phyloP scores from a whole-genome alignment of 2,113 vertebrate species.

The Nothocercus nigrocapillus region DNA sequence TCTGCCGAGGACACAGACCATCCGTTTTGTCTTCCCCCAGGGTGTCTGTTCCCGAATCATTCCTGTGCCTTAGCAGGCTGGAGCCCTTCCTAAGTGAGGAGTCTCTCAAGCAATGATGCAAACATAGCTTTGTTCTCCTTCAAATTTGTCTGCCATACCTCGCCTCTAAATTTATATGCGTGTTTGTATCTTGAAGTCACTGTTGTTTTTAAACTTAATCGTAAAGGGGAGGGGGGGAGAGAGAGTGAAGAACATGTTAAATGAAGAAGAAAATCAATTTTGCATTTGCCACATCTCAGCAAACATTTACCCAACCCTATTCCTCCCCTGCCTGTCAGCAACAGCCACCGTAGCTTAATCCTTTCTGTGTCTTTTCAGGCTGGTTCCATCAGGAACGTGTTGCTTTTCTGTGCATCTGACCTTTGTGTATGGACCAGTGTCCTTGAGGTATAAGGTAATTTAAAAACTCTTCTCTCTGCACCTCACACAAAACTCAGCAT shows the following conservation, averaged over 20 bases:
- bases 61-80: not conserved
- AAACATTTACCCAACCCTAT: slow-evolving; percentile 22
- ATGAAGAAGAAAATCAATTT: slow-evolving; percentile 69
- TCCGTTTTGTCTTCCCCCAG: not conserved
- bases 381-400: not conserved
- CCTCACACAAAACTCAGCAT: not conserved
- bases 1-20: not conserved
- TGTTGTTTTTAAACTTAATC: slow-evolving; percentile 51
- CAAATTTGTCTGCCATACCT: not conserved
- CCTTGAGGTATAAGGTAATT: slow-evolving; percentile 67
- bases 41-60: not conserved
- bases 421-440: slow-evolving; percentile 46
- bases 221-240: slow-evolving; percentile 1
- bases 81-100: not conserved
- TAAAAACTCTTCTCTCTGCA: slow-evolving; percentile 28
- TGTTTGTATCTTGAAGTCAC: not conserved
- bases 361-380: slow-evolving; percentile 13
- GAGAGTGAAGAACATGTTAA: slow-evolving; percentile 8
- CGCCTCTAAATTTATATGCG: not conserved
- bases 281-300: slow-evolving; percentile 53
- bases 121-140: not conserved
- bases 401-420: slow-evolving; percentile 39
- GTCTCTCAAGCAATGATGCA: not conserved
- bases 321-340: slow-evolving; percentile 32
- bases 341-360: slow-evolving; percentile 8